Percentiles rank a stretch among this genome's conserved stretches.
phyloP scores from a whole-genome alignment of 2,113 vertebrate species.

The Elephantulus edwardii region DNA sequence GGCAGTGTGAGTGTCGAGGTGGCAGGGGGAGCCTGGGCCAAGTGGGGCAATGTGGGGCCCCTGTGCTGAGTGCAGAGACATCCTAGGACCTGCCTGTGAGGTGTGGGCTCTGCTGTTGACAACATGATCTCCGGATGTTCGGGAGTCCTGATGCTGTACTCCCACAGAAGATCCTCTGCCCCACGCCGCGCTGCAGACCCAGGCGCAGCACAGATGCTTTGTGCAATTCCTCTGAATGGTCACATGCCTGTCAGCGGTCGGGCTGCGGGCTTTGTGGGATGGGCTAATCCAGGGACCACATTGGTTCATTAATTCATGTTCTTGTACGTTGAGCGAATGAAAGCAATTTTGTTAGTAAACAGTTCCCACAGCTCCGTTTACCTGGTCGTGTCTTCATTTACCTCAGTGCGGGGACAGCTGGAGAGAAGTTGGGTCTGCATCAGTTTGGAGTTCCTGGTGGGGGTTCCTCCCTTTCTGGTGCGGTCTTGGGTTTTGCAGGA shows the following conservation, averaged over 20 bases:
- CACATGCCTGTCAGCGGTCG: neutral
- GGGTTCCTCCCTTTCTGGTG: accelerated
- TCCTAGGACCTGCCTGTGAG: neutral
- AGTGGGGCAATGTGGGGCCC: accelerated
- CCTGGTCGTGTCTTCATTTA: neutral
- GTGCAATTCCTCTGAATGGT: neutral
- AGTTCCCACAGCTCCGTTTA: too few species aligned
- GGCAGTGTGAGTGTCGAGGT: neutral
- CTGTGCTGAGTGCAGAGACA: too few species aligned
- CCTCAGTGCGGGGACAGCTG: too few species aligned
- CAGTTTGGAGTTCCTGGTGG: neutral
- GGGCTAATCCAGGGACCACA: neutral
- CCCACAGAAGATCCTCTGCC: too few species aligned
- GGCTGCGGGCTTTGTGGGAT: neutral
- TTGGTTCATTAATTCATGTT: neutral
- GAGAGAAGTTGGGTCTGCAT: neutral
- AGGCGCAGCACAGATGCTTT: too few species aligned
- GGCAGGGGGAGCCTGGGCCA: neutral
- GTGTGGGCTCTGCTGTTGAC: too few species aligned
- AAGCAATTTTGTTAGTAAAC: neutral
- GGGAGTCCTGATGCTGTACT: too few species aligned
- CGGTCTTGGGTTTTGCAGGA: neutral
- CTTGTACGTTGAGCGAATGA: neutral
- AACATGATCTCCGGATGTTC: too few species aligned
- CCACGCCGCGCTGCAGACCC: too few species aligned